These are phyloP conservation scores for Drosophila sp. DNA, from an alignment of 1,140 invertebrate species.

Conservation along the genomic window DNA sequence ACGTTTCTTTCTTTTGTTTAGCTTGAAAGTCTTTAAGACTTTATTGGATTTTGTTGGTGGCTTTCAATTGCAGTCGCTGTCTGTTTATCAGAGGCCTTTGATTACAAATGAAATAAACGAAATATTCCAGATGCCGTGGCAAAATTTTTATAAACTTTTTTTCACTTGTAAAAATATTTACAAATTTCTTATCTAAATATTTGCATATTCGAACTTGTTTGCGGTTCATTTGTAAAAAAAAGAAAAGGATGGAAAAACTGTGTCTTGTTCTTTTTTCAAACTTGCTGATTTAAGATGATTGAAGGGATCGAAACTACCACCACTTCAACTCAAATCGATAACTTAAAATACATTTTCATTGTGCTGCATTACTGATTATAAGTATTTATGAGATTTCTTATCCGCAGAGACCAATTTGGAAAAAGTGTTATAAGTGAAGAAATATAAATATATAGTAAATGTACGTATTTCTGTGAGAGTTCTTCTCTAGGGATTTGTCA, in stretches of 20 bases:
- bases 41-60: conserved; percentile 44
- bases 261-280: no score
- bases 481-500: neutral
- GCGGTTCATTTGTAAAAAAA: conserved; percentile 23
- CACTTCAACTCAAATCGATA: no score
- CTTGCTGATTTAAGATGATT: no score
- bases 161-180: conserved; percentile 78
- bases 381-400: conserved; percentile 1
- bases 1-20: conserved; percentile 17
- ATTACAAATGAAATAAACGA: conserved; percentile 80
- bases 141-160: conserved; percentile 74
- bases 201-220: conserved; percentile 46
- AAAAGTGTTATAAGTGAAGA: neutral
- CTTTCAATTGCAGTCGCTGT: conserved; percentile 44
- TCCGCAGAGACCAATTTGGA: neutral
- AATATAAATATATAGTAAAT: neutral
- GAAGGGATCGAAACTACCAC: no score
- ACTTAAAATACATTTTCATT: no score
- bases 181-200: conserved; percentile 73
- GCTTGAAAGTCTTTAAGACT: conserved; percentile 58
- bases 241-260: no score
- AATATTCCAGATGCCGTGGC: conserved; percentile 71
- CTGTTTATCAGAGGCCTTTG: conserved; percentile 54
- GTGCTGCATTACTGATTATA: neutral
- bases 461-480: neutral